Evolutionary conservation across 2,888 invertebrate species (phyloP).

Genomic region (Drosophila stalkeri): DNA sequence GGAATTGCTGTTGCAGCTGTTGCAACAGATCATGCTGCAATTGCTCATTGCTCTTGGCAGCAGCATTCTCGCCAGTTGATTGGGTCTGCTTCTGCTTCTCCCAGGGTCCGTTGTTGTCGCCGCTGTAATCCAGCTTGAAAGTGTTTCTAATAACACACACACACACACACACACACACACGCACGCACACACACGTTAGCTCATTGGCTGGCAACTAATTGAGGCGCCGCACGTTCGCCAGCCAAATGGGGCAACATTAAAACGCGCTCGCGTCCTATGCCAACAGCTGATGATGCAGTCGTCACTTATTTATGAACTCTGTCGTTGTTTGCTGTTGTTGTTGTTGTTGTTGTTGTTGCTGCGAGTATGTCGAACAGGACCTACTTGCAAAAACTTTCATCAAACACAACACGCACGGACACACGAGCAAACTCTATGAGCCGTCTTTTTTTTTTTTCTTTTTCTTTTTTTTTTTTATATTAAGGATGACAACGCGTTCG

Average conservation of each 20-base stretch:
- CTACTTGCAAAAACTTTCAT: slow-evolving; percentile 38
- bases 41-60: slow-evolving; percentile 53
- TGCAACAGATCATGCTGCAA: slow-evolving; percentile 73
- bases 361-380: slow-evolving; percentile 46
- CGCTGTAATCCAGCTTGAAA: slow-evolving; percentile 82
- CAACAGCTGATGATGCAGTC: slow-evolving; percentile 69
- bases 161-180: background rate
- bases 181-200: slow-evolving; percentile 1
- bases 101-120: slow-evolving; percentile 82
- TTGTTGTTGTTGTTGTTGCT: background rate
- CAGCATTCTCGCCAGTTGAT: slow-evolving; percentile 34
- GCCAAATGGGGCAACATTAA: slow-evolving; percentile 55
- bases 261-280: slow-evolving; percentile 16
- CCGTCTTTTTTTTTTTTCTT: background rate
- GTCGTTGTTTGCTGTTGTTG: background rate
- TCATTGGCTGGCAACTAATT: slow-evolving; percentile 28
- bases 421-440: slow-evolving; percentile 22
- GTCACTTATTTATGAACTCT: slow-evolving; percentile 55
- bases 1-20: slow-evolving; percentile 72
- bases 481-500: slow-evolving; percentile 39
- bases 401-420: slow-evolving; percentile 13
- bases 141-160: slow-evolving; percentile 26
- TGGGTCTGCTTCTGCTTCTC: slow-evolving; percentile 78
- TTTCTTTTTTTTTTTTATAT: slow-evolving; percentile 24
- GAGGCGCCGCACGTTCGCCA: slow-evolving; percentile 50